These are phyloP conservation scores for Nephila pilipes DNA, from an alignment of 1,140 invertebrate genomes.

Conservation along the genomic window DNA sequence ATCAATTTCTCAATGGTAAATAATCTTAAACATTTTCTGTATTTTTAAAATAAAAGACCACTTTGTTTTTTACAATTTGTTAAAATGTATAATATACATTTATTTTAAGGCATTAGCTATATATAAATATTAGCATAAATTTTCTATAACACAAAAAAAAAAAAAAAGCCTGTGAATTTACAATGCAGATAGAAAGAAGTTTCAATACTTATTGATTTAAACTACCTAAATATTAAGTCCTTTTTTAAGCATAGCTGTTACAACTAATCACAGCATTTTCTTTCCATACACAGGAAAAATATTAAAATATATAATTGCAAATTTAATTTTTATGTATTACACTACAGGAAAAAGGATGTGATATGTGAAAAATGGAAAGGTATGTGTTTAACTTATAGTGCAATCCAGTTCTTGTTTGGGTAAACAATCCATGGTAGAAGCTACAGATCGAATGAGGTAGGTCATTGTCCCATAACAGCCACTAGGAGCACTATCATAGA, in stretches of 20 bases:
- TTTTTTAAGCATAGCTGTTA: background rate
- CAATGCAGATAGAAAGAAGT: too few relatives aligned
- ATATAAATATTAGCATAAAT: too few relatives aligned
- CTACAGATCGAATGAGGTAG: slow-evolving; percentile 94
- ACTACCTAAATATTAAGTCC: background rate
- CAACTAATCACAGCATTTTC: background rate
- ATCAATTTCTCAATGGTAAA: too few relatives aligned
- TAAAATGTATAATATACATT: too few relatives aligned
- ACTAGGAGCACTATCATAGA: slow-evolving; percentile 98
- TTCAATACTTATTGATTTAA: background rate
- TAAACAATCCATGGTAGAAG: slow-evolving; percentile 87
- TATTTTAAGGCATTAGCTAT: too few relatives aligned
- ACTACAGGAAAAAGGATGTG: background rate
- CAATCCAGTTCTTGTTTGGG: slow-evolving; percentile 91
- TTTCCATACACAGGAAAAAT: background rate
- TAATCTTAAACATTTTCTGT: too few relatives aligned
- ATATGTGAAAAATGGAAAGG: background rate
- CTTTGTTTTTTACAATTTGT: too few relatives aligned
- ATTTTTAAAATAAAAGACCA: too few relatives aligned
- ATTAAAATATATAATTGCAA: background rate
- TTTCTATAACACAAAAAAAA: too few relatives aligned
- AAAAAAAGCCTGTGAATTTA: too few relatives aligned
- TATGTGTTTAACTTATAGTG: slow-evolving; percentile 84
- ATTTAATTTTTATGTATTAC: background rate
- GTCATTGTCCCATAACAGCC: slow-evolving; percentile 99